Conservation (phyloP, 1,140 invertebrate genomes). For the Chrysoperla carnea region DNA sequence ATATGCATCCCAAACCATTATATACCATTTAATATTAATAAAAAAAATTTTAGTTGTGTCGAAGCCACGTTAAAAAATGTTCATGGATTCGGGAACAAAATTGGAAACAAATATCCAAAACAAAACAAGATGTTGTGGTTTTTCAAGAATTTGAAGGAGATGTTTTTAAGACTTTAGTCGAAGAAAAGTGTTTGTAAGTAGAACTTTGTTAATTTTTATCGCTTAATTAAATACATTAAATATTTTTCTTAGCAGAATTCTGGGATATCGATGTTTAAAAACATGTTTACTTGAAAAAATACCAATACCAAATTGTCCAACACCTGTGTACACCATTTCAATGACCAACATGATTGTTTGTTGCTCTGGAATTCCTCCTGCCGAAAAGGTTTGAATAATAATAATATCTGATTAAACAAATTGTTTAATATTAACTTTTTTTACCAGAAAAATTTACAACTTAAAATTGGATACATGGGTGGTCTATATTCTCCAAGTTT, state of each 20-base stretch:
- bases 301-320: constrained; percentile 52
- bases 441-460: constrained; percentile 40
- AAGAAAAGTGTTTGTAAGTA: too few relatives aligned
- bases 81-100: too few relatives aligned
- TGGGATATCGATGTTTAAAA: constrained; percentile 64
- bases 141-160: too few relatives aligned
- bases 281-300: constrained; percentile 48
- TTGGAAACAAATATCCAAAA: too few relatives aligned
- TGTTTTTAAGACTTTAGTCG: too few relatives aligned
- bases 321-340: constrained; percentile 61
- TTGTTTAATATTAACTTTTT: constrained; percentile 6
- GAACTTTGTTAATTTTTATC: too few relatives aligned
- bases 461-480: constrained; percentile 65
- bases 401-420: neutral
- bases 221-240: neutral
- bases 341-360: constrained; percentile 39
- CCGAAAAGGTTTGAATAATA: neutral
- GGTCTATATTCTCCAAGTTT: constrained; percentile 55
- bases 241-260: constrained; percentile 35
- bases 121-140: too few relatives aligned
- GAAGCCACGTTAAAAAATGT: too few relatives aligned
- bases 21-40: too few relatives aligned
- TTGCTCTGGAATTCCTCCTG: neutral
- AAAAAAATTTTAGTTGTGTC: too few relatives aligned
- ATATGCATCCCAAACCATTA: too few relatives aligned